These are phyloP conservation scores for Gallinago undulata DNA, from an alignment of 2,113 vertebrate species.

Conservation along the genomic window DNA sequence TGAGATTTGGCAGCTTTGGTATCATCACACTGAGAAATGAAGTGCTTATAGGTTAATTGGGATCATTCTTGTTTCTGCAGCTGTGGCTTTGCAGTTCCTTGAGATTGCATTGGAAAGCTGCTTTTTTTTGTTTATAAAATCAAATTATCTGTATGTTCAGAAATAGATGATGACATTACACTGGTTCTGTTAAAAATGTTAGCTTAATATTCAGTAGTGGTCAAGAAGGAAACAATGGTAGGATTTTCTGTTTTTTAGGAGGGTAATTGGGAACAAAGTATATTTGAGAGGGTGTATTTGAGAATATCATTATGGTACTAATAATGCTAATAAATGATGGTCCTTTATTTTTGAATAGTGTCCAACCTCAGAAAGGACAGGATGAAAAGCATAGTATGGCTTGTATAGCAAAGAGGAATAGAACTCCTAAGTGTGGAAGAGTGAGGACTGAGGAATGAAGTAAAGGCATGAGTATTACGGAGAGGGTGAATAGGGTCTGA, in stretches of 20 bases:
- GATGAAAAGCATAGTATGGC: background rate
- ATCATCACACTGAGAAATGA: background rate
- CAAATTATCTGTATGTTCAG: background rate
- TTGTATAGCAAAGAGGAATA: background rate
- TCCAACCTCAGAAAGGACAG: background rate
- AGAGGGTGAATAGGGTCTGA: background rate
- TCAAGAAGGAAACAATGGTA: background rate
- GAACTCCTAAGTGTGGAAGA: background rate
- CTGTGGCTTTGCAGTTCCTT: background rate
- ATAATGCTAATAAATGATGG: background rate
- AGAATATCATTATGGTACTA: background rate
- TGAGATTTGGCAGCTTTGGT: background rate
- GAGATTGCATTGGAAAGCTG: background rate
- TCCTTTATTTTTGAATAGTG: background rate
- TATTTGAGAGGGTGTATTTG: background rate
- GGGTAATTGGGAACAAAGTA: background rate
- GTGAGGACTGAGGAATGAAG: background rate
- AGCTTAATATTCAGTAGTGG: background rate
- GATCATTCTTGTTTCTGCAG: background rate
- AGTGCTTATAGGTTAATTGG: background rate
- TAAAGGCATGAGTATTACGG: background rate
- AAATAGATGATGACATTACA: background rate
- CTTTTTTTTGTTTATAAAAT: background rate
- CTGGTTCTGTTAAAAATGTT: background rate
- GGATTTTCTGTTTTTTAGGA: background rate